Evolutionary conservation across 2,797 vertebrate genomes (phyloP), one percentile per base, ranked within the genome.

Genomic region (Strix occidentalis): DNA sequence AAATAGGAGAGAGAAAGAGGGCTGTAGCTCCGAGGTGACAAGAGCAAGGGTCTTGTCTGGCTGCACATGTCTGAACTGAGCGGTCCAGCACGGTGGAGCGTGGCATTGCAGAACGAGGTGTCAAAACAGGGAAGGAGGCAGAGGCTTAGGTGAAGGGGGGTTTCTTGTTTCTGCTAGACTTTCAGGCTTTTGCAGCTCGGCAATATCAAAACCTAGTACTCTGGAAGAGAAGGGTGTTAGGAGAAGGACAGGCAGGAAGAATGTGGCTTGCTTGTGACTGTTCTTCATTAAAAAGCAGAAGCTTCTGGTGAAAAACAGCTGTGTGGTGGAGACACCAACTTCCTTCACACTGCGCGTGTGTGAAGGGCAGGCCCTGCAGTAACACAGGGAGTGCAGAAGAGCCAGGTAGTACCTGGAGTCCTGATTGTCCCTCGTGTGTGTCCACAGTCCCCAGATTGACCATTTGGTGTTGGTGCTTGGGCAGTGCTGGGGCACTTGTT

Each of bases 231-330:
- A 70, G 10, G 16, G 33, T 35, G 41, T n/a, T 79, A 39, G 35
- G 57, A 75, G 41, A 63, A 66, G 41, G 46, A 56, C 29, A 41
- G 25, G 21, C 29, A 51, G 53, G 58, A 39, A 56, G 28, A 63
- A 29, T 0, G 0, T 39, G 64, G 26, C 24, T 71, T 0, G 0
- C 16, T 33, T 53, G 20, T 43, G 29, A 41, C 56, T 35, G 9
- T 14, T 79, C 39, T 39, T 71, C 28, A 35, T 46, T 37, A n/a
- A 83, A 57, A 51, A 4, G 0, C 8, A 23, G 21, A 64, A 53
- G n/a, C 8, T 89, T 69, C 43, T 53, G 61, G 37, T 65, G 56
- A 84, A 28, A 53, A 57, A 5, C 20, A 28, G 50, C 61, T 53
- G 54, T 41, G 57, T 69, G 69, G 28, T 60, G 57, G 51, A 65